Evolutionary conservation across 2,113 vertebrate genomes (phyloP).

Genomic region (Gobius niger): DNA sequence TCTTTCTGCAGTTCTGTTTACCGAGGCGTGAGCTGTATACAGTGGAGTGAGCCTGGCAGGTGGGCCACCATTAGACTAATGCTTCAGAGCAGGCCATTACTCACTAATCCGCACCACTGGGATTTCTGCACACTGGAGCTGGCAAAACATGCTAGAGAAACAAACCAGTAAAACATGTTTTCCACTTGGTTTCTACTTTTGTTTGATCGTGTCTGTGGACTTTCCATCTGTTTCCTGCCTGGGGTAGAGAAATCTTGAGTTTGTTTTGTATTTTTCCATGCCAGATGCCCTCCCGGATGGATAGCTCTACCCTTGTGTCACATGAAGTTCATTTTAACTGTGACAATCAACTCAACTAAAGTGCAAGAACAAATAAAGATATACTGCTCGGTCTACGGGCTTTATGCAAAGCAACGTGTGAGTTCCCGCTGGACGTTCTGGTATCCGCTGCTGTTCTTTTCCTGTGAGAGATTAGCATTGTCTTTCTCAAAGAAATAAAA

Average conservation of each 20-base stretch:
- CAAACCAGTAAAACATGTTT: background rate
- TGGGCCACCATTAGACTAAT: constrained; percentile 8
- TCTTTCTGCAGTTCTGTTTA: background rate
- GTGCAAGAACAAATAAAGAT: background rate
- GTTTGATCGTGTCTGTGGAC: background rate
- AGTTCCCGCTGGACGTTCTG: too few species aligned
- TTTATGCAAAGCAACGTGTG: too few species aligned
- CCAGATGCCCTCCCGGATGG: background rate
- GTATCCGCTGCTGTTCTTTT: too few species aligned
- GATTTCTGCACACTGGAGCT: constrained; percentile 10
- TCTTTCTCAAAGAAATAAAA: too few species aligned
- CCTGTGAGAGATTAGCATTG: too few species aligned
- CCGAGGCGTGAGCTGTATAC: background rate
- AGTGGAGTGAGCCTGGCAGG: constrained; percentile 7
- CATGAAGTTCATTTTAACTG: background rate
- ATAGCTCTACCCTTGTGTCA: background rate
- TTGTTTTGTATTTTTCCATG: background rate
- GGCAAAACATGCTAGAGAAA: constrained; percentile 1
- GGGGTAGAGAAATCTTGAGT: background rate
- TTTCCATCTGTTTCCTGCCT: background rate
- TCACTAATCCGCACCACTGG: constrained; percentile 10
- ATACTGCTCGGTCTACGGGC: background rate
- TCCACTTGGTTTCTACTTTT: background rate
- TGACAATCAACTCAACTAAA: background rate
- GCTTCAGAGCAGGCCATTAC: constrained; percentile 8